phyloP scores from a whole-genome alignment of 2,113 vertebrate genomes.

The Nipponia nippon region DNA sequence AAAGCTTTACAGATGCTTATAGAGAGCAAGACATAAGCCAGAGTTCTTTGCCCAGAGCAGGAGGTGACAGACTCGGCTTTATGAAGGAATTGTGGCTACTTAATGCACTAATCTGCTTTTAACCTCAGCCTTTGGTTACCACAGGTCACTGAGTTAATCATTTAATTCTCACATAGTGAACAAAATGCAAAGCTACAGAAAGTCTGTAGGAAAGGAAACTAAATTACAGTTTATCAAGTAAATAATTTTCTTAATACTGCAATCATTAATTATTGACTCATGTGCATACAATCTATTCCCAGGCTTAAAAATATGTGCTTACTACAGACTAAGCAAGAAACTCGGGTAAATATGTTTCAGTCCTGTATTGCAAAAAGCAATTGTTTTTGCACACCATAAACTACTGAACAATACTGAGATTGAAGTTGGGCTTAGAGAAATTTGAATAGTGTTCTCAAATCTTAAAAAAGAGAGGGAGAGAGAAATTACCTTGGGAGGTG shows the following conservation, averaged over 20 bases:
- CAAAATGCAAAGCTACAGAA: constrained; percentile 11
- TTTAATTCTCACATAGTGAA: constrained; percentile 9
- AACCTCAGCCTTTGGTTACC: constrained; percentile 27
- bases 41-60: neutral
- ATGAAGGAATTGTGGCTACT: neutral
- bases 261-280: neutral
- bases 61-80: neutral
- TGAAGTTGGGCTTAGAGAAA: neutral
- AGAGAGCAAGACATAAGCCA: neutral
- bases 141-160: constrained; percentile 10
- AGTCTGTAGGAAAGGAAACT: constrained; percentile 2
- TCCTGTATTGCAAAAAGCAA: neutral
- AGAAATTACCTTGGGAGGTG: neutral
- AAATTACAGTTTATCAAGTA: constrained; percentile 7
- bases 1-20: neutral
- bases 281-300: neutral
- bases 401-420: neutral
- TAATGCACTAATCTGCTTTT: constrained; percentile 45
- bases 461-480: neutral
- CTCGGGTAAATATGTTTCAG: neutral
- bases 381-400: neutral
- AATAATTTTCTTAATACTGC: neutral
- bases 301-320: neutral
- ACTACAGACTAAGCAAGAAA: neutral
- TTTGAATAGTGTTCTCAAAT: neutral